Percentiles rank a stretch among this genome's conserved stretches.
phyloP scores from a whole-genome alignment of 2,113 vertebrate species.

The Microcebus griseorufus region DNA sequence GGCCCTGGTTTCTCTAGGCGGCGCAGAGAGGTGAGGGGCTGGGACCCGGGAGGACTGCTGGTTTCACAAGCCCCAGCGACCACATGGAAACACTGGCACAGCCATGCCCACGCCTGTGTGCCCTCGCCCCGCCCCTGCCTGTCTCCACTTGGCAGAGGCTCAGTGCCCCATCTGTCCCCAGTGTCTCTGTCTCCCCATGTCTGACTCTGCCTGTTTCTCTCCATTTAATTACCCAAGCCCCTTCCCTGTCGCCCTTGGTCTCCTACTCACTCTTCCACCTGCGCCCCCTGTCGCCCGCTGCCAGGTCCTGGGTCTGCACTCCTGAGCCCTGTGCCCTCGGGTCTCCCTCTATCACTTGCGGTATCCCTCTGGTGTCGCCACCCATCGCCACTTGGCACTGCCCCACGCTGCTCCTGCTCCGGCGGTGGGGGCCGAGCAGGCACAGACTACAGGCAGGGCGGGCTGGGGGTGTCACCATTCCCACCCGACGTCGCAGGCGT shows the following conservation, averaged over 20 bases:
- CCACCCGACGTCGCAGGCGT: neutral
- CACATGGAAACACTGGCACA: neutral
- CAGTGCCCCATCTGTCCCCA: neutral
- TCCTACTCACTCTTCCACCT: neutral
- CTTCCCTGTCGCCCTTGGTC: neutral
- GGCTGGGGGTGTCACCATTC: slow-evolving; percentile 35
- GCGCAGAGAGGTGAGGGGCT: neutral
- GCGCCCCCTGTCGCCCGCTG: neutral
- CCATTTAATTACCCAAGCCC: neutral
- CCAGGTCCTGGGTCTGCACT: neutral
- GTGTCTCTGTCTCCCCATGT: neutral
- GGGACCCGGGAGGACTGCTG: neutral
- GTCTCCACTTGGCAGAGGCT: neutral
- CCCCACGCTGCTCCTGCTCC: neutral
- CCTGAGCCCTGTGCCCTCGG: neutral
- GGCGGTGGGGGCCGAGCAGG: neutral
- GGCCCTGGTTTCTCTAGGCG: neutral
- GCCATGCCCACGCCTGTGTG: neutral
- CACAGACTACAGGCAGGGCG: slow-evolving; percentile 51
- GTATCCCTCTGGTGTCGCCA: neutral
- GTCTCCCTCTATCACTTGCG: neutral
- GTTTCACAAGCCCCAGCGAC: neutral
- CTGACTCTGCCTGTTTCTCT: neutral
- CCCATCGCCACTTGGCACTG: slow-evolving; percentile 27
- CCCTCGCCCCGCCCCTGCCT: neutral